Evolutionary conservation across 2,888 invertebrate species (phyloP).

Genomic region (Thecophora atra): DNA sequence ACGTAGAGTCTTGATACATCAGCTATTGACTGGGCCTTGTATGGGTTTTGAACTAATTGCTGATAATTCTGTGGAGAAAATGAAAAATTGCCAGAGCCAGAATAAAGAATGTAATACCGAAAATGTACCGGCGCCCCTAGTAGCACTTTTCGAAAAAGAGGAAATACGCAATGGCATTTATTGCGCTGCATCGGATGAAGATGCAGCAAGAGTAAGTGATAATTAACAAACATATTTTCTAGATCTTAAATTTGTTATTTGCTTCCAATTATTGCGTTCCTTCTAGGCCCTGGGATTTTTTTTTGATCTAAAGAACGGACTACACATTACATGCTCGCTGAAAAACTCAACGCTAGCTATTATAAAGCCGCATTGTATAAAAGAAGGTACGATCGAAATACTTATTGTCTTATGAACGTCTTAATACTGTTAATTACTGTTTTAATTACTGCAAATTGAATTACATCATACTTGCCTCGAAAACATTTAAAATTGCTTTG

Average conservation of each 20-base stretch:
- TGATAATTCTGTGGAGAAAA: slow-evolving; percentile 60
- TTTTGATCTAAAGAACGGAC: slow-evolving; percentile 70
- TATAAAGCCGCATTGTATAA: slow-evolving; percentile 89
- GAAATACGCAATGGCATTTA: slow-evolving; percentile 76
- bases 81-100: slow-evolving; percentile 52
- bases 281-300: slow-evolving; percentile 70
- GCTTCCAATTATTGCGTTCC: not conserved
- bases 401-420: no score
- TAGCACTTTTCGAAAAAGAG: slow-evolving; percentile 76
- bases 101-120: slow-evolving; percentile 45
- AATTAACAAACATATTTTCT: slow-evolving; percentile 3
- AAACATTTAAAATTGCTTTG: no score
- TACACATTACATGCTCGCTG: slow-evolving; percentile 69
- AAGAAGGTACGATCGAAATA: slow-evolving; percentile 74
- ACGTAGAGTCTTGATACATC: slow-evolving; percentile 55
- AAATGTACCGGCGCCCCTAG: slow-evolving; percentile 63
- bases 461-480: no score
- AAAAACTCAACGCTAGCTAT: slow-evolving; percentile 81
- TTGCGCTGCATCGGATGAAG: slow-evolving; percentile 70
- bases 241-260: no score
- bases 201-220: slow-evolving; percentile 46
- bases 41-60: slow-evolving; percentile 61
- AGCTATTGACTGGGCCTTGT: slow-evolving; percentile 55
- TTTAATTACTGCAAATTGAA: no score
- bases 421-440: no score